These are phyloP conservation scores for Tetraneura akinire DNA, from an alignment of 1,140 invertebrate genomes.

Conservation along the genomic window DNA sequence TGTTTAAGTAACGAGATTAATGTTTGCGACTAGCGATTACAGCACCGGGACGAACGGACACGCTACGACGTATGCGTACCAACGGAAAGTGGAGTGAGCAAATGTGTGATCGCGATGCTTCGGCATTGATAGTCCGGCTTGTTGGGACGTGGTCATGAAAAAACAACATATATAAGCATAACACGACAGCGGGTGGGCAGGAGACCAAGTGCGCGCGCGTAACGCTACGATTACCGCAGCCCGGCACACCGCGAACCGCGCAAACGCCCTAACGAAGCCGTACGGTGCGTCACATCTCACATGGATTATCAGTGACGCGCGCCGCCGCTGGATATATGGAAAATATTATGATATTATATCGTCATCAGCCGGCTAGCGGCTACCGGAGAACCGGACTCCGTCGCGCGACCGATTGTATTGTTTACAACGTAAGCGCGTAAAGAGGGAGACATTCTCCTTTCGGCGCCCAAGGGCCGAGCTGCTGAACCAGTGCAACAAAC, in stretches of 20 bases:
- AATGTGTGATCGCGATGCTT: not conserved
- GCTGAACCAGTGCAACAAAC: too few relatives aligned
- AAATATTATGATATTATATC: too few relatives aligned
- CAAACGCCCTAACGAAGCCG: not conserved
- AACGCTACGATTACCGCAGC: not conserved
- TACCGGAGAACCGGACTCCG: too few relatives aligned
- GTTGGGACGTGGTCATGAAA: conserved; percentile 15
- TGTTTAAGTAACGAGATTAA: too few relatives aligned
- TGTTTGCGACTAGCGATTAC: not conserved
- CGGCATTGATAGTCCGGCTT: not conserved
- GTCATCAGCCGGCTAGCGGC: too few relatives aligned
- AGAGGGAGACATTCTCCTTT: too few relatives aligned
- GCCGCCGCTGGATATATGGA: too few relatives aligned
- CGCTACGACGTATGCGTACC: not conserved
- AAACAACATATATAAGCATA: not conserved
- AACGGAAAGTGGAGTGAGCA: conserved; percentile 16
- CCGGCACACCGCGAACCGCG: not conserved
- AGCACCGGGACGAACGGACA: not conserved
- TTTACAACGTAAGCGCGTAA: too few relatives aligned
- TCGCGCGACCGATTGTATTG: too few relatives aligned
- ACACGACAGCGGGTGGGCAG: not conserved
- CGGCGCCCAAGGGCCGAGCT: too few relatives aligned
- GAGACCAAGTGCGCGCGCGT: not conserved
- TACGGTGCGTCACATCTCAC: not conserved
- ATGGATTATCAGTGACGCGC: too few relatives aligned